These are phyloP conservation scores for Neoniphon sammara DNA, from an alignment of 2,797 vertebrate species.

Conservation along the genomic window DNA sequence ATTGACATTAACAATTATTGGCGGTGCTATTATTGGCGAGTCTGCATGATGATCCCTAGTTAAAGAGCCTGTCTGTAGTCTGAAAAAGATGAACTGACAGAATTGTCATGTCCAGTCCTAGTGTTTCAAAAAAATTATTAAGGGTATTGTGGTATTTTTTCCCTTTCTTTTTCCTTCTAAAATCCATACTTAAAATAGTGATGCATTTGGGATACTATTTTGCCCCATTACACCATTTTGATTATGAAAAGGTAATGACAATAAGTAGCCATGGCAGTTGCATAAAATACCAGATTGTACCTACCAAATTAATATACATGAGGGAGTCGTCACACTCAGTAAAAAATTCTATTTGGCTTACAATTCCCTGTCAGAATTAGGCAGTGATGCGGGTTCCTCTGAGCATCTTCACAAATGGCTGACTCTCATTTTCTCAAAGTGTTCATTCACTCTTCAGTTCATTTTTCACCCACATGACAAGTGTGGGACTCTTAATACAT, in stretches of 20 bases:
- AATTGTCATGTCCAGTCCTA: not conserved
- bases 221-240: not conserved
- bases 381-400: not conserved
- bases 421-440: not conserved
- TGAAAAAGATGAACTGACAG: not conserved
- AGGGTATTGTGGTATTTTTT: no score
- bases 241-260: conserved; percentile 18
- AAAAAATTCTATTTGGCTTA: conserved; percentile 26
- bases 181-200: not conserved
- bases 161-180: not conserved
- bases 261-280: conserved; percentile 2
- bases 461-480: not conserved
- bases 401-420: not conserved
- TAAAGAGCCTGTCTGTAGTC: not conserved
- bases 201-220: not conserved
- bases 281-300: conserved; percentile 21
- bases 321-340: conserved; percentile 4
- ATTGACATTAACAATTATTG: not conserved
- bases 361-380: conserved; percentile 12
- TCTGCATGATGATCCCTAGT: not conserved
- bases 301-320: conserved; percentile 9
- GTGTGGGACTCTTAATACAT: not conserved
- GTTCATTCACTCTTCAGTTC: not conserved
- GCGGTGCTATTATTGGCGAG: not conserved
- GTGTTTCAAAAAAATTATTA: no score